Conservation (phyloP, 2,888 invertebrate species). For the Platycheirus albimanus region DNA sequence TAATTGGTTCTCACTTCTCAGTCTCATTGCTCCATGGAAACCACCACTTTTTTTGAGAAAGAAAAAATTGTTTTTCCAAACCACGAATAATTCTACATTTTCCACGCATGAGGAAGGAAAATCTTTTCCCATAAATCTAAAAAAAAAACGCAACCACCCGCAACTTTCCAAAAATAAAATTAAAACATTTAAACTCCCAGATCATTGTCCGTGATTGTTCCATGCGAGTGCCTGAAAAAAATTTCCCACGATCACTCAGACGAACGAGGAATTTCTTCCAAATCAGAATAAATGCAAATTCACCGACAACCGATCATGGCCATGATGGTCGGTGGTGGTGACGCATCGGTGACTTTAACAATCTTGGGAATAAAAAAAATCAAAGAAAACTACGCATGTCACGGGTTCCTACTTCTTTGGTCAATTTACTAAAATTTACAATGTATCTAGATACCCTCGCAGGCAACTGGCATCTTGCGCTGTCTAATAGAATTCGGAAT, state of each 20-base stretch:
- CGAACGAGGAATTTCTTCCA: constrained; percentile 34
- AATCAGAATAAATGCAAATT: constrained; percentile 69
- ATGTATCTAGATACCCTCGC: background rate
- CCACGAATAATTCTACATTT: too few species aligned
- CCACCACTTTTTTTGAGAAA: too few species aligned
- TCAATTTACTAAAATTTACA: background rate
- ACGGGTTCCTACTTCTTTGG: too few species aligned
- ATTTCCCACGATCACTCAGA: constrained; percentile 51
- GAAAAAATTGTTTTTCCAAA: too few species aligned
- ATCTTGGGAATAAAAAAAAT: constrained; percentile 36
- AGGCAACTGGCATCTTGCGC: too few species aligned
- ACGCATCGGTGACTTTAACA: constrained; percentile 63
- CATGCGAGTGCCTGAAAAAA: constrained; percentile 33
- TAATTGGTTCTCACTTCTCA: too few species aligned
- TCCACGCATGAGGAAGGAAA: too few species aligned
- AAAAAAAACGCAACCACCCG: too few species aligned
- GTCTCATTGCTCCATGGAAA: too few species aligned
- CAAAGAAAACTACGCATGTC: constrained; percentile 24
- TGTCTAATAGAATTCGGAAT: background rate
- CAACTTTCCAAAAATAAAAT: too few species aligned
- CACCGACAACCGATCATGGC: constrained; percentile 20
- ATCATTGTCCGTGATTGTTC: constrained; percentile 56
- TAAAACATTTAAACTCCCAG: constrained; percentile 23
- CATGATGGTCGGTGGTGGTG: too few species aligned
- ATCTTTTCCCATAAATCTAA: too few species aligned